Percentiles rank a stretch among this genome's conserved stretches.
Conservation (phyloP, 64 coral and sea anemone genomes). For the Stylophora pistillata region DNA sequence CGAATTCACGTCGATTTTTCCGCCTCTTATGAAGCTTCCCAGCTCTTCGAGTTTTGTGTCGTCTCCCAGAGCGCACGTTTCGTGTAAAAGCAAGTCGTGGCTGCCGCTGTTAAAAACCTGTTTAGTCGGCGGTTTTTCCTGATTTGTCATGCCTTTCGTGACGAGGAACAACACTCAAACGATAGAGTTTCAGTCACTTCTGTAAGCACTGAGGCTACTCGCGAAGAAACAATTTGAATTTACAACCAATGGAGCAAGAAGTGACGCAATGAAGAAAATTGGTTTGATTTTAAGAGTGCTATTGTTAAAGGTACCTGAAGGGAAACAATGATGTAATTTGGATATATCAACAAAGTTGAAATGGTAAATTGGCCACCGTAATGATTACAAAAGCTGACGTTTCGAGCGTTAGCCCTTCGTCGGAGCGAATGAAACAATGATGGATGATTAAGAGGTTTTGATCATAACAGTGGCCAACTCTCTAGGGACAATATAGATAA, state of each 20-base stretch:
- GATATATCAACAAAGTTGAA: too few species aligned
- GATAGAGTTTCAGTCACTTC: neutral
- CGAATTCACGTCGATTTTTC: constrained; percentile 85
- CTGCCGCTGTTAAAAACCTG: constrained; percentile 3
- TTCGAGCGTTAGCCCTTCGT: too few species aligned
- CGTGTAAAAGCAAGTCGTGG: constrained; percentile 64
- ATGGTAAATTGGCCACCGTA: too few species aligned
- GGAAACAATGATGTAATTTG: neutral
- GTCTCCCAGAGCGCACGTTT: constrained; percentile 67
- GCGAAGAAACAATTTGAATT: constrained; percentile 12
- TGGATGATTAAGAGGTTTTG: neutral
- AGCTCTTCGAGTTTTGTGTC: constrained; percentile 78
- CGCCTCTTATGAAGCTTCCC: constrained; percentile 68
- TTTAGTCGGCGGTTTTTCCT: constrained; percentile 9
- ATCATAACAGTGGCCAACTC: neutral
- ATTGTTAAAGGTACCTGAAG: neutral
- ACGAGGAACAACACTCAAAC: neutral
- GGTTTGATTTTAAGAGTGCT: neutral
- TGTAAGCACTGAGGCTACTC: neutral
- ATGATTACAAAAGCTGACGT: too few species aligned
- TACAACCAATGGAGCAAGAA: neutral
- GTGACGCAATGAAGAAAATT: too few species aligned
- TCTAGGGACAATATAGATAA: neutral
- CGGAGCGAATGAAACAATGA: constrained; percentile 17
- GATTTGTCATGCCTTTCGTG: neutral